Evolutionary conservation across 2,888 invertebrate species (phyloP), one percentile per base, ranked within the genome.

Genomic region (Xestoiulus laeticollis): DNA sequence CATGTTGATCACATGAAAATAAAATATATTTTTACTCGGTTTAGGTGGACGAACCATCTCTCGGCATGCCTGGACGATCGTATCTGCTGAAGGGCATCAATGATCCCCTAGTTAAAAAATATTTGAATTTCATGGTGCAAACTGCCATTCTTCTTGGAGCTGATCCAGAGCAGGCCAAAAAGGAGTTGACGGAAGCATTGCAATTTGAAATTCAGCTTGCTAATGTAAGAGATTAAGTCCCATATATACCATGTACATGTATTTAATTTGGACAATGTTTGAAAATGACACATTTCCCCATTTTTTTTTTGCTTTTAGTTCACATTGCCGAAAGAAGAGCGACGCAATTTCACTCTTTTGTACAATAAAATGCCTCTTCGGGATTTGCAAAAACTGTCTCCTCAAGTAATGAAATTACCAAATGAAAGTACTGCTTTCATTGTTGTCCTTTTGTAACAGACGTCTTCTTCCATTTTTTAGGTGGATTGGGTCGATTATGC

Each of bases 311-410:
- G 10, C 14, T 85, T 88, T 19, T 89, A 96, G 96, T 96, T 96
- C 90, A 96, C 96, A 10, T 93, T 96, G 91, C 97, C 97, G 6
- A 94, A 95, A 90, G 98, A 98, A 91, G 96, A 98, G 92, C 94
- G 98, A 84, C 94, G 98, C 89, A 97, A 98, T 91, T 96, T 97
- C 10, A 96, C 96, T 6, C 95, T 95, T 89, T 93, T 98, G n/a
- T 98, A 98, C 93, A 98, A 98, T 91, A 96, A 97, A 10, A 97
- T 96, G 95, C 96, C 96, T 0, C 93, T 98, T n/a, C 92, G 92
- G 1, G 94, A 98, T 90, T 92, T 99, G 78, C 95, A 96, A 91
- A 91, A 93, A 83, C 87, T 91, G 26, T 91, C 91, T 10, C 91
- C 92, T 1, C 95, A 94, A 90, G 97, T 95, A 85, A 86, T 78